These are phyloP conservation scores for Etheostoma perlongum DNA, from an alignment of 2,797 vertebrate genomes.

Conservation along the genomic window DNA sequence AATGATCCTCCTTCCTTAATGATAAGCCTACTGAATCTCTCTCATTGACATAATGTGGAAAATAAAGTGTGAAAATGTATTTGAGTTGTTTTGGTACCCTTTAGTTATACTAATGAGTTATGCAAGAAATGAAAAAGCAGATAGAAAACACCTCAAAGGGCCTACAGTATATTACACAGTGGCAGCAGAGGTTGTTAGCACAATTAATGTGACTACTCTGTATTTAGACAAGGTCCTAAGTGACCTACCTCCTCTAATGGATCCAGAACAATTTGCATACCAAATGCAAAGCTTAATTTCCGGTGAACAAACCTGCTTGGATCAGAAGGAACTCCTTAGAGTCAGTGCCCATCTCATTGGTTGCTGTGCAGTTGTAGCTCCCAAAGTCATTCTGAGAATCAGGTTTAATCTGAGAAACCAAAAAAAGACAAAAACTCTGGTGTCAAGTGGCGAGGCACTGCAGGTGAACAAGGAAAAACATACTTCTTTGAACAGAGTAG, in stretches of 20 bases:
- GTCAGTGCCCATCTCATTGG: conserved; percentile 92
- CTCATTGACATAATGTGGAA: conserved; percentile 10
- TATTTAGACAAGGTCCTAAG: conserved; percentile 55
- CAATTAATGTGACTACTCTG: conserved; percentile 51
- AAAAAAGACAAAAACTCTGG: conserved; percentile 1
- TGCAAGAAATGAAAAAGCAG: conserved; percentile 23
- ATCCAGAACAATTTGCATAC: conserved; percentile 50
- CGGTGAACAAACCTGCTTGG: conserved; percentile 90
- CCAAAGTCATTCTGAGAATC: conserved; percentile 96
- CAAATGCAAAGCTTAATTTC: background rate
- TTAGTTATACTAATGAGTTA: conserved; percentile 37
- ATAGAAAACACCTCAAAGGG: conserved; percentile 41
- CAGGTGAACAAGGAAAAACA: background rate
- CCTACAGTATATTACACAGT: conserved; percentile 43
- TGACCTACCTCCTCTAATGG: conserved; percentile 35
- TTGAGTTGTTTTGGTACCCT: conserved; percentile 6
- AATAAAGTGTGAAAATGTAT: conserved; percentile 15
- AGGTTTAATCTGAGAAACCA: conserved; percentile 75
- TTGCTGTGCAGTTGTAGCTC: conserved; percentile 97
- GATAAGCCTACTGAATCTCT: conserved; percentile 2
- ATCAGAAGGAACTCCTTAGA: conserved; percentile 97
- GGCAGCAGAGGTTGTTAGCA: conserved; percentile 50
- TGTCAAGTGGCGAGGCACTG: background rate
- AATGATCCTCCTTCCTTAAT: background rate
- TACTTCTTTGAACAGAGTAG: background rate